Base-by-base conservation (phyloP, 1,140 invertebrate species). In the Sminthurides bifidus region DNA sequence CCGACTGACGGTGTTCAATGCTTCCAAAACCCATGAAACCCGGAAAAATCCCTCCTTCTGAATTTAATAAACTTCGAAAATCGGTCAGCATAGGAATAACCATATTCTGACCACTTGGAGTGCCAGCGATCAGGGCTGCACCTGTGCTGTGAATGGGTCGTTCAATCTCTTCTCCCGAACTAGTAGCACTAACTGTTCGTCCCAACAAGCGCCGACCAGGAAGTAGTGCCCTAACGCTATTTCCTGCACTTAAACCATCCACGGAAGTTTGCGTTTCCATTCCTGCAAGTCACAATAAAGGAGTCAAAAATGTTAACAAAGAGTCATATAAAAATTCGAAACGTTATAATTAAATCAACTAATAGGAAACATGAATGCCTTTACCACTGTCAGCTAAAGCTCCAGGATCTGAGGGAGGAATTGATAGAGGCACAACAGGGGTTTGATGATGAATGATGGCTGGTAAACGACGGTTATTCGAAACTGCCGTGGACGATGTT, bases 1-100 rank as follows among this genome's bases (percentile, higher is more conserved):
- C 41, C 24, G 35, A 23, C 10, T 38, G 2, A 3, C 50, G 46
- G 10, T 56, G 54, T 6, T 56, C 48, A 26, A 60, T 43, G 27
- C 44, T 46, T n/a, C 44, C 23, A 43, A 60, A 54, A 0, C 56
- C 52, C 19, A 64, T 23, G 4, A 60, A 41, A 35, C 58, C 56
- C 44, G 24, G 45, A 26, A 33, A 58, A 40, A 41, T 8, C 29
- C 54, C 26, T 54, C 51, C 21, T n/a, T 35, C 50, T 31, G 45
- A 19, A 24, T 27, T 30, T 19, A 58, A 41, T 10, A 59, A 43
- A 33, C 27, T 54, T 1, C 55, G 35, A 41, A 61, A 55, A 40
- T 61, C 59, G 2, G 55, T 46, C 4, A 61, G 3, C 55, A 64
- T 60, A 15, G 61, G 61, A 24, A 63, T 55, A 23, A 63, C 14